Percentiles rank a stretch among this genome's conserved stretches.
These are phyloP conservation scores for Philopedon plagiatum DNA, from an alignment of 2,888 invertebrate genomes.

Conservation along the genomic window DNA sequence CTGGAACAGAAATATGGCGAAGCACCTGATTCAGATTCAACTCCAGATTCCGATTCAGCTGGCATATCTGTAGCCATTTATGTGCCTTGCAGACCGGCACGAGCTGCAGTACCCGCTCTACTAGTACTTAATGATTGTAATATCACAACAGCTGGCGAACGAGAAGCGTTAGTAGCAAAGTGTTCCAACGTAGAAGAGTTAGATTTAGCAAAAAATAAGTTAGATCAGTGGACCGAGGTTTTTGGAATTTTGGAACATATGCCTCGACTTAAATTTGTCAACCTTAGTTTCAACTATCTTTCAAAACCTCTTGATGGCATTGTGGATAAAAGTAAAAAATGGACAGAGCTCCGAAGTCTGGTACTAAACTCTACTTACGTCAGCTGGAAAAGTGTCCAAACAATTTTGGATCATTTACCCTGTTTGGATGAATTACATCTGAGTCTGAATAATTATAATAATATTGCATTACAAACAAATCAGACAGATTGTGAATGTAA, in stretches of 20 bases:
- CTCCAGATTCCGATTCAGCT: conserved; percentile 71
- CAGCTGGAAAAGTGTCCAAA: conserved; percentile 87
- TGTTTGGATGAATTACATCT: conserved; percentile 92
- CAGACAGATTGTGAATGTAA: conserved; percentile 57
- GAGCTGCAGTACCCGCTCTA: conserved; percentile 83
- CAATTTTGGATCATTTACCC: conserved; percentile 82
- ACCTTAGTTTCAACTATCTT: conserved; percentile 90
- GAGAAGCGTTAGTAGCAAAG: conserved; percentile 83
- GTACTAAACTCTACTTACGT: conserved; percentile 91
- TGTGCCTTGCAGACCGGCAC: conserved; percentile 83
- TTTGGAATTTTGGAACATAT: conserved; percentile 89
- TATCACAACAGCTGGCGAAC: conserved; percentile 91
- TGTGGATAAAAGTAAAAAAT: conserved; percentile 64
- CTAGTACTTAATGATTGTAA: conserved; percentile 93
- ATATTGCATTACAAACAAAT: conserved; percentile 77
- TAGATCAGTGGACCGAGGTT: conserved; percentile 91
- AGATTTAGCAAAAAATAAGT: conserved; percentile 93
- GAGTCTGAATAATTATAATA: conserved; percentile 89
- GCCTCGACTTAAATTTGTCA: conserved; percentile 91
- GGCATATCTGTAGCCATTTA: conserved; percentile 87
- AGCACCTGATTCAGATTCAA: conserved; percentile 71
- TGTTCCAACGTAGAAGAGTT: conserved; percentile 93
- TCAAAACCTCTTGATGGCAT: conserved; percentile 73
- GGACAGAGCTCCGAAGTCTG: conserved; percentile 80
- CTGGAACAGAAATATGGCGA: conserved; percentile 88